Base-by-base conservation (phyloP, 2,797 vertebrate genomes). In the Natrix natrix region DNA sequence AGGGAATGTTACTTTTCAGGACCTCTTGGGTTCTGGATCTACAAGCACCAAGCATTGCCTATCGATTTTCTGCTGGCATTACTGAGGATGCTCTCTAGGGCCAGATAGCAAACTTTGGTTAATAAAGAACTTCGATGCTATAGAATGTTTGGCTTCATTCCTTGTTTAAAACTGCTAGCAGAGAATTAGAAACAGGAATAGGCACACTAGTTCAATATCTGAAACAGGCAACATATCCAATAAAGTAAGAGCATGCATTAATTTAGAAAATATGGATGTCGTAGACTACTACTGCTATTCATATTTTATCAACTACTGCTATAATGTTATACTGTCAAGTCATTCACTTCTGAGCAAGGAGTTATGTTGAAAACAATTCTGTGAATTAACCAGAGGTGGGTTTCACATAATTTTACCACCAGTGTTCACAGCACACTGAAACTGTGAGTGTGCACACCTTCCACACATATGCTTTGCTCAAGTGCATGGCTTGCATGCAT, bases 1-100 rank as follows among this genome's bases (percentile, higher is more conserved):
- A 92, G 88, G 95, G 17, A 66, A 91, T 93, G 74, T 95, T 95
- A 93, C 6, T 92, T 5, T 7, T 90, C 88, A 37, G 93, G 24
- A 92, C 10, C 28, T 95, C 63, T 86, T 89, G 91, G 22, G 66
- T 52, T 61, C 13, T n/a, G 94, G 94, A 89, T 86, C n/a, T 86
- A 88, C 48, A 93, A 7, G 52, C 26, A 63, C 28, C 20, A 91
- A 3, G 17, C 14, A 89, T 92, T 14, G 1, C 90, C 26, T 37
- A 28, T 90, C 4, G 69, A 87, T 57, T 92, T 57, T 57, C 24
- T 95, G 92, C 60, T 92, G 88, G 16, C 32, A 56, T 54, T 2
- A 56, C 60, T 92, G 7, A 92, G 90, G 92, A 43, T 92, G 12
- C 20, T 66, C 66, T 92, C 92, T 60, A 54, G 89, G 93, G 66